A percentile compares a stretch with the other conserved stretches of the same genome.
phyloP scores from a whole-genome alignment of 2,113 vertebrate species.

The Columbina picui region DNA sequence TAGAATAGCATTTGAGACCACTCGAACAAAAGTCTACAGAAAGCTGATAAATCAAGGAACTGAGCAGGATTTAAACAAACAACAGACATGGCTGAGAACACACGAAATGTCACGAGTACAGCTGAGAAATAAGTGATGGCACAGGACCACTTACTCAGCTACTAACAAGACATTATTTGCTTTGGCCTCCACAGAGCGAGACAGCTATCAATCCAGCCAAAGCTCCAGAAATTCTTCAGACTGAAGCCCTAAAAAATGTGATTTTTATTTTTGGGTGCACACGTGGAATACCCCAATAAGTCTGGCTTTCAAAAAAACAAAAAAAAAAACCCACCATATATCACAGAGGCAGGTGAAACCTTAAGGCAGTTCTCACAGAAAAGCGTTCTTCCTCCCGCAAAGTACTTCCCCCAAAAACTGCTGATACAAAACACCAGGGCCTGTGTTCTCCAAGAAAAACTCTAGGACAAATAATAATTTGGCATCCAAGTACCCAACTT shows the following conservation, averaged over 20 bases:
- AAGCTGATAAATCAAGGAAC: conserved; percentile 65
- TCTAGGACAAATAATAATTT: neutral
- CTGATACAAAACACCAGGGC: neutral
- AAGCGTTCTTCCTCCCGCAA: neutral
- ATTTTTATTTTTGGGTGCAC: neutral
- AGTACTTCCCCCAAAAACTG: neutral
- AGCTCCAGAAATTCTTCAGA: neutral
- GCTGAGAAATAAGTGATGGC: conserved; percentile 56
- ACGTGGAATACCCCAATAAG: neutral
- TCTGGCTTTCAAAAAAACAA: neutral
- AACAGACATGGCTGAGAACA: conserved; percentile 56
- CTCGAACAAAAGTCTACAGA: conserved; percentile 47
- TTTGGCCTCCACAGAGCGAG: neutral
- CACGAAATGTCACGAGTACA: conserved; percentile 44
- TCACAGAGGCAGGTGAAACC: neutral
- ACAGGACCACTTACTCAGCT: conserved; percentile 58
- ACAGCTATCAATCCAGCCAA: conserved; percentile 12
- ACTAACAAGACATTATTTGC: conserved; percentile 49
- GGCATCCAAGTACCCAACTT: neutral
- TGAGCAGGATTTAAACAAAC: conserved; percentile 65
- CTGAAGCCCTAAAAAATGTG: neutral
- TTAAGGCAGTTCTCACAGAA: neutral
- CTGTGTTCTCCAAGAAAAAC: neutral
- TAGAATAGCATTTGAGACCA: conserved; percentile 39
- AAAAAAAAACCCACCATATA: neutral